Evolutionary conservation across 2,888 invertebrate species (phyloP).

Genomic region (Lottia gigantea): DNA sequence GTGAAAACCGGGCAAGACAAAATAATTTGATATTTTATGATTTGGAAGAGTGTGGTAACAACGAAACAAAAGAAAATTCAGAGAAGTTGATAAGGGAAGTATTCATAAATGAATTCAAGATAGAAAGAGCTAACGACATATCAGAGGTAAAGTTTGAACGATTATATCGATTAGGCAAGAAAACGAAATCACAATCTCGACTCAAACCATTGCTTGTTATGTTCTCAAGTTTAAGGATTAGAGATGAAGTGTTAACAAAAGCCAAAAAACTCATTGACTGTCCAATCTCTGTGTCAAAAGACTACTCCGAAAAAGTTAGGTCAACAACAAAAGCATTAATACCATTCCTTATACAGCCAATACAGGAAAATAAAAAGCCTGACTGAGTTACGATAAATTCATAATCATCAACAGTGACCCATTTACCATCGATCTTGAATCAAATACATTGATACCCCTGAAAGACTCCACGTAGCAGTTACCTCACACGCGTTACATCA

Average conservation of each 20-base stretch:
- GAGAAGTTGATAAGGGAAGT: conserved; percentile 1
- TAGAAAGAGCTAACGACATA: background rate
- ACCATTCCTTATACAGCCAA: background rate
- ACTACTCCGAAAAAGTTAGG: background rate
- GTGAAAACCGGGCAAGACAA: background rate
- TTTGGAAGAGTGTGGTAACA: background rate
- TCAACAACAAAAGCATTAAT: background rate
- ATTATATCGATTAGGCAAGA: background rate
- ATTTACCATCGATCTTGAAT: background rate
- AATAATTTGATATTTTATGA: conserved; percentile 5
- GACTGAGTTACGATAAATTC: background rate
- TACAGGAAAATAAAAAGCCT: background rate
- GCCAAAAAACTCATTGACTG: conserved; percentile 3
- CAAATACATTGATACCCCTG: background rate
- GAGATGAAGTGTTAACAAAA: conserved; percentile 1
- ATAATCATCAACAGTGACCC: background rate
- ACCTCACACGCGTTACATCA: too few relatives aligned
- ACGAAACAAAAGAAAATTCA: background rate
- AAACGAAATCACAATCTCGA: background rate
- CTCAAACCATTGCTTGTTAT: background rate
- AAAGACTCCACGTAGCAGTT: background rate
- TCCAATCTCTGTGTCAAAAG: background rate
- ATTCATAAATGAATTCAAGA: background rate
- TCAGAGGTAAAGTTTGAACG: conserved; percentile 4
- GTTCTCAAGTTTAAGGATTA: background rate